phyloP scores from a whole-genome alignment of 2,888 invertebrate species.

The Polyommatus icarus region DNA sequence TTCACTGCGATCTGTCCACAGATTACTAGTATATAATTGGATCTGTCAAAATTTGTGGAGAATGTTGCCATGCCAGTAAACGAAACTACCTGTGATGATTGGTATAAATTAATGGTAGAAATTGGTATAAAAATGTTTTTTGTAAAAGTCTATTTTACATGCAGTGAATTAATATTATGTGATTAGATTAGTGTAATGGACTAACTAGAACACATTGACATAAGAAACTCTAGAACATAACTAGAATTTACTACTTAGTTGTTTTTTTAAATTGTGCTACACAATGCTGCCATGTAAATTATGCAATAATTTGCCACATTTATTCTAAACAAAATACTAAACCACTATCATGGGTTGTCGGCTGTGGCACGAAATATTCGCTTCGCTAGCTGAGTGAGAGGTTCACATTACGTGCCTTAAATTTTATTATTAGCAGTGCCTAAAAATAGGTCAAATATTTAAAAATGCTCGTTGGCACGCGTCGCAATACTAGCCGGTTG shows the following conservation, averaged over 20 bases:
- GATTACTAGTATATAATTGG: no score
- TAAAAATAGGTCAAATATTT: slow-evolving; percentile 79
- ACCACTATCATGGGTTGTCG: slow-evolving; percentile 31
- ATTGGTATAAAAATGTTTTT: not conserved
- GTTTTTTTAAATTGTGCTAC: not conserved
- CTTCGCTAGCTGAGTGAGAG: slow-evolving; percentile 60
- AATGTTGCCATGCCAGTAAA: slow-evolving; percentile 53
- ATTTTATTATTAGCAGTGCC: slow-evolving; percentile 75
- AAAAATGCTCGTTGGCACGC: slow-evolving; percentile 72
- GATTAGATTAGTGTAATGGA: no score
- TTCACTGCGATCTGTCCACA: slow-evolving; percentile 65
- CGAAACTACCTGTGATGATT: slow-evolving; percentile 31
- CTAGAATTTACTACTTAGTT: no score
- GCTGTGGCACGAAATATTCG: slow-evolving; percentile 45
- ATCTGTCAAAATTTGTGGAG: slow-evolving; percentile 49
- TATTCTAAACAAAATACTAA: slow-evolving; percentile 44
- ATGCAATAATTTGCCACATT: slow-evolving; percentile 47
- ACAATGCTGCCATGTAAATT: slow-evolving; percentile 51
- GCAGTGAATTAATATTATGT: no score
- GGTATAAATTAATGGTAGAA: not conserved
- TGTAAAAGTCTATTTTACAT: no score
- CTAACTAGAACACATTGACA: no score
- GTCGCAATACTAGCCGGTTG: slow-evolving; percentile 59
- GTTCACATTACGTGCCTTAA: slow-evolving; percentile 75
- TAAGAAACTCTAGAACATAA: no score